Evolutionary conservation across 2,113 vertebrate genomes (phyloP), one percentile per base, ranked within the genome.

Genomic region (Oryctolagus cuniculus): DNA sequence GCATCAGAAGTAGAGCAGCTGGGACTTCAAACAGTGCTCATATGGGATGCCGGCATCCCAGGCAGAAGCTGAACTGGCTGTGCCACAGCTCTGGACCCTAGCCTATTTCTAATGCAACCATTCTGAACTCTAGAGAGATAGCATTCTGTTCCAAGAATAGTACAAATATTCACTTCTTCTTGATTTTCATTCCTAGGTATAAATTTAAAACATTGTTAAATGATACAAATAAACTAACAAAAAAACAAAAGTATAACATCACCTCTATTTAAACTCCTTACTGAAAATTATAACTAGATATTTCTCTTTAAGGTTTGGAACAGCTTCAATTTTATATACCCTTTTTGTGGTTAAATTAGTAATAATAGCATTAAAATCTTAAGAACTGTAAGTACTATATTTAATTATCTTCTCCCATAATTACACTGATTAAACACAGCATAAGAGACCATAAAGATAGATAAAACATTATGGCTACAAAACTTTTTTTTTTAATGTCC

Each of bases 331-430:
- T 98, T 97, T 98, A 95, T 55, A 84, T 53, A 89, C 63, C 0
- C 0, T 97, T 97, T 96, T 97, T 97, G 98, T 93, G 95, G 90
- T 96, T 94, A 96, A 93, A 95, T 95, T 98, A 97, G 96, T 97
- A 98, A 96, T 89, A 98, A 98, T 84, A 98, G 96, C 94, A 93
- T 95, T 98, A 98, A 97, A 98, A 98, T 98, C 97, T 97, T 97
- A 98, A 98, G 98, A 98, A 98, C 95, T 98, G 91, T 97, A 97
- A 98, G 96, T 98, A 97, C 98, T 98, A 97, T 98, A 98, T 98
- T 98, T 99, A 98, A 99, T 98, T 98, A 98, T 98, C 97, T 97
- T 98, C 97, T 98, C 95, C 97, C 97, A 97, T 98, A 98, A 98
- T 98, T 98, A 98, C 96, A 97, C 97, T 98, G 98, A 98, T 98